phyloP scores from a whole-genome alignment of 2,888 invertebrate species.

The Galeruca laticollis region DNA sequence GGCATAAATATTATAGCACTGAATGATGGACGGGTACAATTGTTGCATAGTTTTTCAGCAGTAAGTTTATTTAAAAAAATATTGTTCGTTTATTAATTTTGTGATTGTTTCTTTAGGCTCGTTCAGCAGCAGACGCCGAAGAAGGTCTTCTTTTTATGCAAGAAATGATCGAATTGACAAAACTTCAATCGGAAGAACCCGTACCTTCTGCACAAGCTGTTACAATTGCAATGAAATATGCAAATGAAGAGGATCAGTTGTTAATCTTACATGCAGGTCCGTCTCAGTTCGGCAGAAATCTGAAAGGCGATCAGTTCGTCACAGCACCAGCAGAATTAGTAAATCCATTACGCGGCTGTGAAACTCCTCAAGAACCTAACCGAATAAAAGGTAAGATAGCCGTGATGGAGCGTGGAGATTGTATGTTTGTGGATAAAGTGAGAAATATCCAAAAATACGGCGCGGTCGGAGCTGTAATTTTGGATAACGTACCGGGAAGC shows the following conservation, averaged over 20 bases:
- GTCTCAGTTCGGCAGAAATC: slow-evolving; percentile 88
- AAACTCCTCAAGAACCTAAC: slow-evolving; percentile 71
- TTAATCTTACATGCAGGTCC: slow-evolving; percentile 81
- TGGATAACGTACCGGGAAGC: slow-evolving; percentile 84
- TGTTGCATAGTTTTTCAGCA: slow-evolving; percentile 89
- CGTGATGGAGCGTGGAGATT: slow-evolving; percentile 90
- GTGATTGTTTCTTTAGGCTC: slow-evolving; percentile 74
- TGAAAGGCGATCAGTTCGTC: slow-evolving; percentile 75
- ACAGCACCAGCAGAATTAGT: slow-evolving; percentile 76
- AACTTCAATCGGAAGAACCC: slow-evolving; percentile 72
- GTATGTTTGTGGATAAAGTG: slow-evolving; percentile 95
- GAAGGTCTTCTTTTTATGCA: slow-evolving; percentile 96
- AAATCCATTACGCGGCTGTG: slow-evolving; percentile 78
- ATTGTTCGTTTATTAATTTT: slow-evolving; percentile 6
- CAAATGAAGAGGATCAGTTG: slow-evolving; percentile 53
- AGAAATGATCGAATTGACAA: slow-evolving; percentile 94
- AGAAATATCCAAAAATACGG: slow-evolving; percentile 85
- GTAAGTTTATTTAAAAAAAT: slow-evolving; percentile 69
- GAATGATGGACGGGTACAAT: slow-evolving; percentile 91
- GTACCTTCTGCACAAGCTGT: slow-evolving; percentile 72
- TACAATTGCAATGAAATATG: slow-evolving; percentile 64
- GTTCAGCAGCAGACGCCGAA: slow-evolving; percentile 86
- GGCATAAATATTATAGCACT: slow-evolving; percentile 92
- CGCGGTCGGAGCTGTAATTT: slow-evolving; percentile 86
- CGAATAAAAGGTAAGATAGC: slow-evolving; percentile 80